Evolutionary conservation across 1,140 invertebrate species (phyloP), one percentile per base, ranked within the genome.

Genomic region (Drosophila nigrodunni): DNA sequence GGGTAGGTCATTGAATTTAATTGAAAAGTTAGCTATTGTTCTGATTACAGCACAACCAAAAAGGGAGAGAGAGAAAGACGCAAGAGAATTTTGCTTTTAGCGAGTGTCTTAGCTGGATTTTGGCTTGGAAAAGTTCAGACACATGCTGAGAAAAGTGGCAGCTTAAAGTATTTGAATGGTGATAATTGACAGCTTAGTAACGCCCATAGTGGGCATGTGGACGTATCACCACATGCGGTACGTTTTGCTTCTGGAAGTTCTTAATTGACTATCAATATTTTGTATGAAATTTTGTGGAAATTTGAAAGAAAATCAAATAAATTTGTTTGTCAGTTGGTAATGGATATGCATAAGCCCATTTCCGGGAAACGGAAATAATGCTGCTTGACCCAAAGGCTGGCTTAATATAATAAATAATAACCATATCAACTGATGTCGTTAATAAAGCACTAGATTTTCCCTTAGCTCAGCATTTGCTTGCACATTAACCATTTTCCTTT

Each of bases 11-110:
- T 72, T 79, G 70, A 52, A 55, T 87, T 79, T 88, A 87, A 87
- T 87, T 87, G 80, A 88, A 87, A 87, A 87, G 80, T 82, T 87
- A 44, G 39, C 37, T 43, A 50, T 50, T 37, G 11, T 49, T 54
- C 8, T 35, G 44, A 39, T 39, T 67, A 39, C 25, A 5, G 61
- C 21, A n/a, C 15, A 2, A 43, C 9, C 18, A 43, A 21, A n/a
- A 11, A 13, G 11, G 9, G 34, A 39, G 34, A 8, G 11, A 13
- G 11, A 7, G 34, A 39, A 25, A 10, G 43, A 35, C 50, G n/a
- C 30, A 11, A 15, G 34, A n/a, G 30, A 3, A 0, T 5, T 30
- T 30, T 25, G 43, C 44, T 49, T 35, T 25, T 35, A 30, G 39
- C 44, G 43, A 68, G 49, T 68, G 71, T 74, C 64, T 61, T 44